Evolutionary conservation across 2,797 vertebrate genomes (phyloP).

Genomic region (Pogonophryne albipinna): DNA sequence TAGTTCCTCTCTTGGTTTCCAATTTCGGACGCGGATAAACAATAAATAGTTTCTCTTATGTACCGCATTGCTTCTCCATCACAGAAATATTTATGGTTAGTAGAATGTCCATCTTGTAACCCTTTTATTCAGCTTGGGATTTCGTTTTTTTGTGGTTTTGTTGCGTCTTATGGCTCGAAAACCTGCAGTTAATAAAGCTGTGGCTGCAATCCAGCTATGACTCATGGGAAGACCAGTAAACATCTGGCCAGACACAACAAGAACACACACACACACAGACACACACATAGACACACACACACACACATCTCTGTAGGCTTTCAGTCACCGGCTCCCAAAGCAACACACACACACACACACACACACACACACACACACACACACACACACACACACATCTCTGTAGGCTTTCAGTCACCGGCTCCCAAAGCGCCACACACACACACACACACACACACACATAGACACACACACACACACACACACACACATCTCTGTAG

Average conservation of each 20-base stretch:
- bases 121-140: constrained; percentile 11
- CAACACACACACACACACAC: too few species aligned
- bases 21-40: constrained; percentile 53
- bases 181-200: constrained; percentile 65
- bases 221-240: constrained; percentile 54
- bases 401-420: too few species aligned
- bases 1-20: constrained; percentile 39
- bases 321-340: too few species aligned
- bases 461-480: too few species aligned
- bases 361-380: too few species aligned
- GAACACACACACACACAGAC: neutral
- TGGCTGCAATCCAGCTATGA: constrained; percentile 51
- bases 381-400: too few species aligned
- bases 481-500: too few species aligned
- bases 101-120: too few species aligned
- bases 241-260: constrained; percentile 65
- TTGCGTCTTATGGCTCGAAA: constrained; percentile 34
- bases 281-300: neutral
- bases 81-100: constrained; percentile 52
- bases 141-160: constrained; percentile 27
- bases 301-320: too few species aligned
- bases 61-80: constrained; percentile 36
- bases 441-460: too few species aligned
- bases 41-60: constrained; percentile 13
- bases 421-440: too few species aligned